Base-by-base conservation (phyloP, 2,797 vertebrate species). In the Neosilurus hyrtlii region DNA sequence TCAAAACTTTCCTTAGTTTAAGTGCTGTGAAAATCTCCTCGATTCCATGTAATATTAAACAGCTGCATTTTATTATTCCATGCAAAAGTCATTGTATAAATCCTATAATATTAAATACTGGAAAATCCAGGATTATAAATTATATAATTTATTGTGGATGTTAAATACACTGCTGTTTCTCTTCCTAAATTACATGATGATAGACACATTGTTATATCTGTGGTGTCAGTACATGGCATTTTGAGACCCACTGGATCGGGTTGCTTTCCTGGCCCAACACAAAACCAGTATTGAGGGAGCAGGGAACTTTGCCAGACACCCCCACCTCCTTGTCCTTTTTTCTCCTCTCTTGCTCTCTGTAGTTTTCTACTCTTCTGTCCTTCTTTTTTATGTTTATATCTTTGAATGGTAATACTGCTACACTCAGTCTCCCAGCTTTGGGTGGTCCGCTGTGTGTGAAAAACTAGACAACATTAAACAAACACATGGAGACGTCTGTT, bases 241-340 rank as follows among this genome's bases (percentile, higher is more conserved):
- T 86, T 52, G 67, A 81, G 59, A 85, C 73, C 76, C 51, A 35
- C 12, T 65, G 82, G 83, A 86, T 89, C 84, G 72, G 77, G 80
- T 87, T 87, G 78, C 88, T 78, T 66, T 83, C 49, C 79, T 67
- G 52, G 65, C 70, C 75, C 35, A 26, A 84, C 82, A 90, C 87
- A 89, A 89, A 88, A 86, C 86, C 86, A 81, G 83, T 82, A 86
- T 87, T 89, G 84, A 89, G 81, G 65, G 70, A 70, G 70, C 66
- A 63, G 61, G 66, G 66, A 66, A 49, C 14, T 65, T 61, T 87
- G 79, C 83, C 85, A 82, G 81, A 65, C 78, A 63, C 79, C 56
- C 62, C 74, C 79, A 59, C 75, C 68, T 61, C 80, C 81, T 51
- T 85, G 70, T 79, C 76, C 59, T 51, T 67, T 74, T 49, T 57